Evolutionary conservation across 2,888 invertebrate species (phyloP).

Genomic region (Hydroisotoma schaefferi): DNA sequence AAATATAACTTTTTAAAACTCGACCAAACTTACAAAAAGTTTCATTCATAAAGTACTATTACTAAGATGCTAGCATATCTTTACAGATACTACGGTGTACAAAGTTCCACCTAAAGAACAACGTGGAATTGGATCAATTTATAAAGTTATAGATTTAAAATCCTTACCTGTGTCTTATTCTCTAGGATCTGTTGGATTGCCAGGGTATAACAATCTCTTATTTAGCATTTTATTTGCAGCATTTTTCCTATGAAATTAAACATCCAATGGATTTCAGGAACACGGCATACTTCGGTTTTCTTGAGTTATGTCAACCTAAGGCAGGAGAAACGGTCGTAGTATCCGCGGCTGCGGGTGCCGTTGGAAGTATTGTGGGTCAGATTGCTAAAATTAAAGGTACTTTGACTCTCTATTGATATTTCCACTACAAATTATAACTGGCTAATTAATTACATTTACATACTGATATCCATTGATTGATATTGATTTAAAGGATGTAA

Average conservation of each 20-base stretch:
- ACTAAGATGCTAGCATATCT: background rate
- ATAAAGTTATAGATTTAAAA: slow-evolving; percentile 31
- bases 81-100: slow-evolving; percentile 29
- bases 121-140: slow-evolving; percentile 13
- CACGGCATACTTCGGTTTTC: slow-evolving; percentile 71
- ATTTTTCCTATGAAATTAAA: too few species aligned
- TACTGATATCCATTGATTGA: background rate
- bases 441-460: too few species aligned
- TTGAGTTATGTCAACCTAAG: slow-evolving; percentile 68
- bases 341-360: slow-evolving; percentile 72
- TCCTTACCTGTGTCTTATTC: slow-evolving; percentile 16
- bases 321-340: slow-evolving; percentile 69
- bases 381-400: slow-evolving; percentile 64
- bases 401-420: background rate
- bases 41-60: background rate
- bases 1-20: background rate
- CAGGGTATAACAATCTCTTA: too few species aligned
- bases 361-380: slow-evolving; percentile 73
- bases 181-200: slow-evolving; percentile 9
- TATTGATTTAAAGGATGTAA: slow-evolving; percentile 55
- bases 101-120: slow-evolving; percentile 24
- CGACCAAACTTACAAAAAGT: background rate
- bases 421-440: too few species aligned
- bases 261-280: too few species aligned
- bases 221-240: too few species aligned